Evolutionary conservation across 2,888 invertebrate genomes (phyloP).

Genomic region (Agonopterix arenella): DNA sequence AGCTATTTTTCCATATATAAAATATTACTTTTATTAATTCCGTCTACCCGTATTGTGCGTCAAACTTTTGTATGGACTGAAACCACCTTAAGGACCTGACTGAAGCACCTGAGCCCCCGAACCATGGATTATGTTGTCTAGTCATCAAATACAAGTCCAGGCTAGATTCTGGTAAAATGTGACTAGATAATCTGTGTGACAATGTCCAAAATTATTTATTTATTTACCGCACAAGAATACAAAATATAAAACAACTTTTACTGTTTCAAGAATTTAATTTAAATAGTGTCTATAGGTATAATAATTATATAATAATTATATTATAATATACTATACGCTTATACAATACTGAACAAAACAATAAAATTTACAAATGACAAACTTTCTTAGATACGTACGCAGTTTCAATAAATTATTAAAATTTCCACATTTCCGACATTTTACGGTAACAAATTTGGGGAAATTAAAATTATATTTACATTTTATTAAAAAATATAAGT

Average conservation of each 20-base stretch:
- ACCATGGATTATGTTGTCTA: too few relatives aligned
- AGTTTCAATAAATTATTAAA: conserved; percentile 41
- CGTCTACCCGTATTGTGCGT: too few relatives aligned
- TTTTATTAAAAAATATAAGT: conserved; percentile 3
- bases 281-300: conserved; percentile 53
- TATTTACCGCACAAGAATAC: too few relatives aligned
- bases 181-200: too few relatives aligned
- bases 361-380: conserved; percentile 69
- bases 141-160: too few relatives aligned
- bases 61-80: too few relatives aligned
- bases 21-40: too few relatives aligned
- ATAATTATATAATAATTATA: conserved; percentile 53
- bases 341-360: conserved; percentile 72
- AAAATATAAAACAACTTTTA: neutral
- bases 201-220: too few relatives aligned
- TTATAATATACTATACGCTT: conserved; percentile 63
- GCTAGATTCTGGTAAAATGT: too few relatives aligned
- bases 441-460: conserved; percentile 53
- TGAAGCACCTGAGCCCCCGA: too few relatives aligned
- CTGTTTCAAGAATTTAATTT: conserved; percentile 41
- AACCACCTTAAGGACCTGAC: too few relatives aligned
- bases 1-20: too few relatives aligned
- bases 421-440: conserved; percentile 14
- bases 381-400: conserved; percentile 36
- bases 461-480: conserved; percentile 59